Conservation (phyloP, 2,113 vertebrate species). For the Anguilla japonica region DNA sequence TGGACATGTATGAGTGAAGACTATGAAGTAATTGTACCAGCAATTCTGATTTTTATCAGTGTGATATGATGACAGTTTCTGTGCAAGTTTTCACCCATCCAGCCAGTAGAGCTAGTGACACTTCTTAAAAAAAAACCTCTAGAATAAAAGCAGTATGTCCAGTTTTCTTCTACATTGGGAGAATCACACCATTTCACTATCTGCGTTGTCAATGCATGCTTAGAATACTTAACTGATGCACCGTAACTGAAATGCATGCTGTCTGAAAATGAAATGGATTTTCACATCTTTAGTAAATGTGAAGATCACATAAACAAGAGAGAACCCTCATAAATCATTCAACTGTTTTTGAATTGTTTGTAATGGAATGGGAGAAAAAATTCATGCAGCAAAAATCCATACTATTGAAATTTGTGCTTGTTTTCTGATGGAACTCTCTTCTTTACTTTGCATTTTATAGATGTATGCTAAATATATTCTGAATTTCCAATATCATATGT, state of each 20-base stretch:
- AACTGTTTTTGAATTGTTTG: not conserved
- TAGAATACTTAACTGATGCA: not conserved
- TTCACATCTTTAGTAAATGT: not conserved
- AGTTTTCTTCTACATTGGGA: not conserved
- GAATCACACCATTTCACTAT: not conserved
- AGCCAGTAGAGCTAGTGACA: not conserved
- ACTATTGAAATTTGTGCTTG: no score
- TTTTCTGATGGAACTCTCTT: no score
- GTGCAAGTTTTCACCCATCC: slow-evolving; percentile 25
- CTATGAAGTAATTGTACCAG: not conserved
- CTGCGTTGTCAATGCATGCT: not conserved
- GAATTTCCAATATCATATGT: no score
- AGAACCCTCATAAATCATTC: not conserved
- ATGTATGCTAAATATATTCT: no score
- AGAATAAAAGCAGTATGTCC: not conserved
- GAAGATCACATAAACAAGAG: not conserved
- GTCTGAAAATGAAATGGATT: not conserved
- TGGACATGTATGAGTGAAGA: no score
- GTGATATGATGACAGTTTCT: slow-evolving; percentile 17
- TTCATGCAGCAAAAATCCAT: no score
- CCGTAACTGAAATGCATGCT: not conserved
- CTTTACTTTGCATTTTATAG: no score
- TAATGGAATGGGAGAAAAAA: not conserved
- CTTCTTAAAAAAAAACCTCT: not conserved
- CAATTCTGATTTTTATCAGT: not conserved